Percentiles rank a stretch among this genome's conserved stretches.
Conservation (phyloP, 64 coral and sea anemone species). For the Orbicella faveolata region DNA sequence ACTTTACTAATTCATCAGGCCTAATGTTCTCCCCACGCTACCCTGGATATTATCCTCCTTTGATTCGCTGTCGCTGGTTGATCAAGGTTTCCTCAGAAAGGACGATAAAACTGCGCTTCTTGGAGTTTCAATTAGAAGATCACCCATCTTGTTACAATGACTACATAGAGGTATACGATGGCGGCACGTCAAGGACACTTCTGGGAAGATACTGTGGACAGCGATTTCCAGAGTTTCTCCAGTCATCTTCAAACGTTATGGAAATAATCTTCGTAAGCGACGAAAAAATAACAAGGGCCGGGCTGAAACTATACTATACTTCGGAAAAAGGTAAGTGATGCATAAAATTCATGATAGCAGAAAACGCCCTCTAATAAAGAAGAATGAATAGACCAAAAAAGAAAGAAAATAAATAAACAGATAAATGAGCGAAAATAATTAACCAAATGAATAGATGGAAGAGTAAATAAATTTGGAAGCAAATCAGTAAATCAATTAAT, state of each 20-base stretch:
- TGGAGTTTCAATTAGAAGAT: conserved; percentile 34
- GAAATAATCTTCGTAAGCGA: conserved; percentile 2
- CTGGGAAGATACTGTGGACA: conserved; percentile 9
- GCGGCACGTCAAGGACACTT: neutral
- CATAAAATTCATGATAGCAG: neutral
- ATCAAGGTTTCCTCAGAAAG: neutral
- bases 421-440: too few species aligned
- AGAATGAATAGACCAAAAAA: neutral
- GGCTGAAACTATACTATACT: conserved; percentile 16
- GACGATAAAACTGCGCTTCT: conserved; percentile 15
- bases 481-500: too few species aligned
- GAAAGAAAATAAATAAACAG: too few species aligned
- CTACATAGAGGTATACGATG: neutral
- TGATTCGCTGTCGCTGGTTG: neutral
- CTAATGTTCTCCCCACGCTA: conserved; percentile 3
- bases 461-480: too few species aligned
- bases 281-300: neutral
- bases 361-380: neutral
- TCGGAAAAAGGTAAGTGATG: conserved; percentile 3
- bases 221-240: conserved; percentile 8
- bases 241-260: conserved; percentile 2
- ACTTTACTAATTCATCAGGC: neutral
- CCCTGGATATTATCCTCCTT: neutral
- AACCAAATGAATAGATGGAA: too few species aligned
- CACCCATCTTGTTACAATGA: conserved; percentile 5